Evolutionary conservation across 2,113 vertebrate genomes (phyloP).

Genomic region (Grus americana): DNA sequence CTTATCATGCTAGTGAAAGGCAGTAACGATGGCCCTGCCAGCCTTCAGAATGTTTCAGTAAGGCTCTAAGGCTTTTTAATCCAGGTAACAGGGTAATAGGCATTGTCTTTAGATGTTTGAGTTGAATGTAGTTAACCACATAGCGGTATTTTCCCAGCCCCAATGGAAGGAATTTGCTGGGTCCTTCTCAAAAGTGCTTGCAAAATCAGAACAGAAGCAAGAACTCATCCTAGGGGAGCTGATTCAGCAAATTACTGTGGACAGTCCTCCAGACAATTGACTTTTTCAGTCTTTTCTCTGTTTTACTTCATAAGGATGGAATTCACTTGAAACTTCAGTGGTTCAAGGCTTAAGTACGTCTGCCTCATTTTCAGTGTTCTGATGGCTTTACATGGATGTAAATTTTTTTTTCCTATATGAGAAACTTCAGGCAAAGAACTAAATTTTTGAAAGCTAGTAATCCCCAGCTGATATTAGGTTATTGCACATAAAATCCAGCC

Average conservation of each 20-base stretch:
- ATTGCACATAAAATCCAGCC: background rate
- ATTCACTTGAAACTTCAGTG: background rate
- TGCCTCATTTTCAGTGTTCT: background rate
- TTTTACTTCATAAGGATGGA: background rate
- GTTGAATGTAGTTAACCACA: background rate
- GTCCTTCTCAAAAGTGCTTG: background rate
- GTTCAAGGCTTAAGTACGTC: background rate
- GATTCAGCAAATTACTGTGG: background rate
- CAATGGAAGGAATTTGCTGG: background rate
- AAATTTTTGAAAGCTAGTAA: background rate
- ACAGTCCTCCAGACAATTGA: background rate
- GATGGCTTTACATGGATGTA: background rate
- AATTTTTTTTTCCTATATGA: background rate
- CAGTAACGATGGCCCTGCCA: background rate
- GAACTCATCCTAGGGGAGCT: background rate
- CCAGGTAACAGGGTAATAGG: background rate
- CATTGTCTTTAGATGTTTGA: background rate
- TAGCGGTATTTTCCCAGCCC: accelerated
- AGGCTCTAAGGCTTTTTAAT: background rate
- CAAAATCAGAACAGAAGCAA: background rate
- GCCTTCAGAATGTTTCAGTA: background rate
- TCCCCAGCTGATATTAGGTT: background rate
- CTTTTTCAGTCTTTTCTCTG: background rate
- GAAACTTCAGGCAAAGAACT: background rate
- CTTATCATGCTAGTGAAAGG: background rate